Evolutionary conservation across 1,140 invertebrate genomes (phyloP).

Genomic region (Drosophila auraria): DNA sequence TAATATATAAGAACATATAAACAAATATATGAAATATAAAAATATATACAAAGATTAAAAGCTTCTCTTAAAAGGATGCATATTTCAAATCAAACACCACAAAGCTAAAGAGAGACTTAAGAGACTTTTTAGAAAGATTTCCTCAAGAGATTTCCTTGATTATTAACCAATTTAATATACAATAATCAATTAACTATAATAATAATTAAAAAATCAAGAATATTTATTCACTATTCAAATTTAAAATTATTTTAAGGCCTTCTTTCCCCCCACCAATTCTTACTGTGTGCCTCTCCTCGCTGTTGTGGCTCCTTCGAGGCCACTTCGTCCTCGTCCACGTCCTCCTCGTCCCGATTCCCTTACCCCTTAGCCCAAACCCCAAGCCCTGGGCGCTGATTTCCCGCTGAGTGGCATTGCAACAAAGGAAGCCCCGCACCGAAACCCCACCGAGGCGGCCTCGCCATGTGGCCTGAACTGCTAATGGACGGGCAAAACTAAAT

Average conservation of each 20-base stretch:
- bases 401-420: conserved; percentile 72
- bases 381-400: conserved; percentile 71
- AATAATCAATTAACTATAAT: background rate
- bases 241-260: background rate
- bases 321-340: conserved; percentile 45
- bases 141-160: background rate
- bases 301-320: conserved; percentile 57
- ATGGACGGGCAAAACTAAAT: conserved; percentile 81
- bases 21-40: background rate
- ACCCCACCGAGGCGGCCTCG: background rate
- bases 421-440: conserved; percentile 45
- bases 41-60: background rate
- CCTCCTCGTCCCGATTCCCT: background rate
- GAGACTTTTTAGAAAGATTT: too few relatives aligned
- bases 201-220: background rate
- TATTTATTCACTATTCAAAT: background rate
- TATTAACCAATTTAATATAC: background rate
- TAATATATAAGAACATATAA: background rate
- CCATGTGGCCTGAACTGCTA: conserved; percentile 60
- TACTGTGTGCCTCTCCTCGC: background rate
- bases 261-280: background rate
- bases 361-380: background rate
- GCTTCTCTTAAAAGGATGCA: too few relatives aligned
- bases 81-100: too few relatives aligned
- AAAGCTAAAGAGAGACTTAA: too few relatives aligned